Evolutionary conservation across 2,113 vertebrate genomes (phyloP).

Genomic region (Alces alces): DNA sequence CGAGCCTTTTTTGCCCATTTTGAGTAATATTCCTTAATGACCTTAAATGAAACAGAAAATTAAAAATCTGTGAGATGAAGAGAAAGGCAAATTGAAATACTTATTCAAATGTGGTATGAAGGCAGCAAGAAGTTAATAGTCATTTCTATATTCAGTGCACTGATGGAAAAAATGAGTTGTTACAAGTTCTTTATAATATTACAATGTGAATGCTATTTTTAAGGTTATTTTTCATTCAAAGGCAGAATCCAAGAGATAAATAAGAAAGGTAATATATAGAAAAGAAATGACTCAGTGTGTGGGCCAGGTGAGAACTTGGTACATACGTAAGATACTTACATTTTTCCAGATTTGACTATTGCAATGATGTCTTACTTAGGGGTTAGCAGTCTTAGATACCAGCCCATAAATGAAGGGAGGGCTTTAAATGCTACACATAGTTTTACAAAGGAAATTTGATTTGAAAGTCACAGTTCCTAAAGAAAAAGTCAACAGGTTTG

Average conservation of each 20-base stretch:
- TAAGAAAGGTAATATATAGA: slow-evolving; percentile 39
- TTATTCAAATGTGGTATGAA: slow-evolving; percentile 61
- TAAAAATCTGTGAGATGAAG: slow-evolving; percentile 73
- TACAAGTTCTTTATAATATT: slow-evolving; percentile 35
- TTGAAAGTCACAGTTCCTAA: background rate
- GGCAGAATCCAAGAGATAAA: slow-evolving; percentile 8
- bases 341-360: background rate
- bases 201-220: slow-evolving; percentile 27
- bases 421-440: background rate
- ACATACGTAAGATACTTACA: background rate
- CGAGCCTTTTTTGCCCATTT: slow-evolving; percentile 50
- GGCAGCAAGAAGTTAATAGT: slow-evolving; percentile 50
- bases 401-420: background rate
- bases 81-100: slow-evolving; percentile 68
- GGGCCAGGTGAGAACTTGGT: background rate
- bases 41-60: slow-evolving; percentile 77
- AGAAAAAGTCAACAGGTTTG: background rate
- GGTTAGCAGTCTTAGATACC: background rate
- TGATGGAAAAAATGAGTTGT: slow-evolving; percentile 53
- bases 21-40: slow-evolving; percentile 69
- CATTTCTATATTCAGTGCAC: slow-evolving; percentile 43
- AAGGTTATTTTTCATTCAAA: slow-evolving; percentile 27
- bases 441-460: background rate
- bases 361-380: background rate
- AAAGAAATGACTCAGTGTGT: slow-evolving; percentile 35